Evolutionary conservation across 2,888 invertebrate species (phyloP), one percentile per base, ranked within the genome.

Genomic region (Leptarthrus brevirostris): DNA sequence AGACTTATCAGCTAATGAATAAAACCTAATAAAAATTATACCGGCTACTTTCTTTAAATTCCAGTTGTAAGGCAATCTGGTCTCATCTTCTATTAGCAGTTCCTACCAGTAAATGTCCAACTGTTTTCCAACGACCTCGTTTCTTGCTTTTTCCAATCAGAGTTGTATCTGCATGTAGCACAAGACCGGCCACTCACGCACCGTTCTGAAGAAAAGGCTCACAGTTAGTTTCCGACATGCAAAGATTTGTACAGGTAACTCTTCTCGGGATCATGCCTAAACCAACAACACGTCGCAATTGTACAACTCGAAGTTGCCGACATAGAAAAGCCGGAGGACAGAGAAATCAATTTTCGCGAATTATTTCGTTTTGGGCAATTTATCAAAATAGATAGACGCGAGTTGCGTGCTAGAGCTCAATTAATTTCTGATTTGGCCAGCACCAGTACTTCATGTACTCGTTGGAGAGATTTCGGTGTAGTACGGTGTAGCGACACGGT

Each of bases 351-450:
- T 76, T 76, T 78, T 76, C 75, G 73, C 76, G 75, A 78, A 78
- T 76, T 78, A 77, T 77, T 77, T 76, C 77, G 77, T 76, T 77
- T 77, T 75, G 75, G 76, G 77, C 77, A 77, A 79, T 79, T 79
- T 79, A 79, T 79, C 79, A 79, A 79, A 79, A 79, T 77, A 77
- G 79, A 79, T 78, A 78, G 75, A 75, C 44, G 77, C 74, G 75
- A 74, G 70, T 79, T 79, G 79, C 79, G 78, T 79, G 79, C 76
- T 75, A 73, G 76, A 75, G 76, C 75, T 77, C 79, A 79, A 79
- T 79, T 79, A 79, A 79, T 79, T 79, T 77, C 78, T 77, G 76
- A 79, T 79, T 79, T 77, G 77, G 78, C 76, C 77, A 77, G 77
- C 76, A 77, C 73, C 76, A 77, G 75, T 75, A 76, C 74, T 76